Evolutionary conservation across 2,888 invertebrate genomes (phyloP), one percentile per base, ranked within the genome.

Genomic region (Lobophora halterata): DNA sequence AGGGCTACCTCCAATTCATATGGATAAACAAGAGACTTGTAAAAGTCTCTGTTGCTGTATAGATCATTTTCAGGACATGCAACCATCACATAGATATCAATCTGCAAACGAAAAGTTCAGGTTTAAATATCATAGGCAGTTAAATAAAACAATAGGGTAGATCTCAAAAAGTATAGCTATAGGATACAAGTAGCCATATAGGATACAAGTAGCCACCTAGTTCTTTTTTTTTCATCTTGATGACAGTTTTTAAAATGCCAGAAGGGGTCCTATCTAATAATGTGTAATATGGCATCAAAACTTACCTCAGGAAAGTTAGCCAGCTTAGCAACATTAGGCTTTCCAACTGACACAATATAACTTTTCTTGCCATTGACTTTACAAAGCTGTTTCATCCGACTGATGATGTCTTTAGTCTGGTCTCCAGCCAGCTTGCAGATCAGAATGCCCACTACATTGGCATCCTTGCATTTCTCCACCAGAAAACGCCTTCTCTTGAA

Each of bases 281-380:
- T n/a, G n/a, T n/a, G n/a, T n/a, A n/a, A n/a, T n/a, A n/a, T n/a
- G n/a, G n/a, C n/a, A n/a, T n/a, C n/a, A n/a, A 11, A 21, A 39
- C 46, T 66, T 75, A 93, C 93, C 88, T 96, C 96, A 35, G 94
- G 92, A 74, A 98, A 97, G 81, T 99, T 99, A 0, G 97, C 97
- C 44, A 99, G 82, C 77, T 99, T 99, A 0, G 96, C 93, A 5
- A 95, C 94, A 85, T 97, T 98, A 2, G 97, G 94, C 72, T 97
- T 97, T 3, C 98, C 99, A 33, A 99, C 95, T 11, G 95, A 95
- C 35, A 99, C 92, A 25, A 96, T 93, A 66, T 98, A 98, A 49
- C 93, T 93, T 70, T 96, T 97, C 67, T 97, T 97, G 0, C 93
- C 93, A 36, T 93, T 92, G 1, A 88, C 75, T 58, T 90, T 91